Conservation (phyloP, 2,113 vertebrate genomes). For the Cyphomyrus discorhynchus region DNA sequence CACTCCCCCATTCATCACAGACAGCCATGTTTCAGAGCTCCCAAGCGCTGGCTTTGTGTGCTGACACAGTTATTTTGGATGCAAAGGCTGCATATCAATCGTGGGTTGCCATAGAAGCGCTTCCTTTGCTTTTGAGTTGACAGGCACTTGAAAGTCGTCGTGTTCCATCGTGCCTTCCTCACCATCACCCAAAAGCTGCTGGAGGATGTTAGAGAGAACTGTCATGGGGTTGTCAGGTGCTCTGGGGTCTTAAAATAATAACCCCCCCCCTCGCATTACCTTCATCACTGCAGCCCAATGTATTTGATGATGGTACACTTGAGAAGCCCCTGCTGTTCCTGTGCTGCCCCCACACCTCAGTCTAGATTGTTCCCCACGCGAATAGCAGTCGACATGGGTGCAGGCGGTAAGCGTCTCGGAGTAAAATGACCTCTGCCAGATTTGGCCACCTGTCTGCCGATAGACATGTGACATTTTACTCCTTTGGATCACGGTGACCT, state of each 20-base stretch:
- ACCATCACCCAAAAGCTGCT: conserved; percentile 8
- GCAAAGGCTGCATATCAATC: conserved; percentile 14
- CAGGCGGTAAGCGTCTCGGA: background rate
- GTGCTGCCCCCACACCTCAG: background rate
- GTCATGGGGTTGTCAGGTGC: conserved; percentile 3
- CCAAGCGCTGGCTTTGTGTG: background rate
- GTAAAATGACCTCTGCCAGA: background rate
- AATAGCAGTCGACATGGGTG: background rate
- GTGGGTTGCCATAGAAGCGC: conserved; percentile 15
- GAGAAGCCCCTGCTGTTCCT: background rate
- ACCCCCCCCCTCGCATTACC: background rate
- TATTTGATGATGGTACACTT: background rate
- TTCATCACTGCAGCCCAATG: background rate
- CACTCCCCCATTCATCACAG: conserved; percentile 4
- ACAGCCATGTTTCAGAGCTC: background rate
- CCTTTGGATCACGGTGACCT: background rate
- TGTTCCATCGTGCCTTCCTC: background rate
- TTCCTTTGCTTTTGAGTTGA: conserved; percentile 14
- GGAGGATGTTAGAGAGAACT: conserved; percentile 13
- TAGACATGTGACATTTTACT: background rate
- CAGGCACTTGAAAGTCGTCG: conserved; percentile 12
- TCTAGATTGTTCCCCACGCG: background rate
- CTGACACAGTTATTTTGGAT: conserved; percentile 11
- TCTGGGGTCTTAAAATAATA: conserved; percentile 19
- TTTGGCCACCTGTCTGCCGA: background rate